Percentiles rank a stretch among this genome's conserved stretches.
Conservation (phyloP, 2,888 invertebrate species). For the Yponomeuta cagnagella region DNA sequence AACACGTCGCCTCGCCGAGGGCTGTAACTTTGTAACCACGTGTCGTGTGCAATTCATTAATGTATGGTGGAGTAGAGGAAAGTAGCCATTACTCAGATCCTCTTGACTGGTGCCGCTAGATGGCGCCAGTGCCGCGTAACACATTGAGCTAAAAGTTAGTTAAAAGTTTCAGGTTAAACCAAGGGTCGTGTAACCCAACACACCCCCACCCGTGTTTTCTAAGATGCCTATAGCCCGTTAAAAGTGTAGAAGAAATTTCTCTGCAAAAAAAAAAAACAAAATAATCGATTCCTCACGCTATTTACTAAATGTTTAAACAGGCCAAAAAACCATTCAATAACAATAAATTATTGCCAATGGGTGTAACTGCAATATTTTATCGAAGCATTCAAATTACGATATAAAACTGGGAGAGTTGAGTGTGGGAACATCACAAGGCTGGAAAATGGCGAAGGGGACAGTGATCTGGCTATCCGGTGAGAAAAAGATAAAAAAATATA, state of each 20-base stretch:
- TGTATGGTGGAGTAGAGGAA: no score
- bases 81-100: no score
- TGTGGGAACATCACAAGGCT: constrained; percentile 39
- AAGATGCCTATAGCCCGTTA: no score
- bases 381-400: not conserved
- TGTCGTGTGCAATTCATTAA: no score
- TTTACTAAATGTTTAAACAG: not conserved
- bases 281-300: not conserved
- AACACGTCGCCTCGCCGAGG: no score
- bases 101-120: no score
- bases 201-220: no score
- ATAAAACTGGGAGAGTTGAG: not conserved
- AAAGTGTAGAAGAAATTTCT: not conserved
- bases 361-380: not conserved
- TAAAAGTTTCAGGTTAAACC: no score
- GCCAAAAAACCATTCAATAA: not conserved
- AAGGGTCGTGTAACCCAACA: no score
- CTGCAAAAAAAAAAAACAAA: not conserved
- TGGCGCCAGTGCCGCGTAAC: no score
- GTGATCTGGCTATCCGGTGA: constrained; percentile 58
- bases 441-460: constrained; percentile 52
- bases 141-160: no score
- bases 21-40: no score
- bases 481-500: constrained; percentile 4
- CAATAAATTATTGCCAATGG: not conserved